phyloP scores from a whole-genome alignment of 2,113 vertebrate genomes.

The Channa maculata region DNA sequence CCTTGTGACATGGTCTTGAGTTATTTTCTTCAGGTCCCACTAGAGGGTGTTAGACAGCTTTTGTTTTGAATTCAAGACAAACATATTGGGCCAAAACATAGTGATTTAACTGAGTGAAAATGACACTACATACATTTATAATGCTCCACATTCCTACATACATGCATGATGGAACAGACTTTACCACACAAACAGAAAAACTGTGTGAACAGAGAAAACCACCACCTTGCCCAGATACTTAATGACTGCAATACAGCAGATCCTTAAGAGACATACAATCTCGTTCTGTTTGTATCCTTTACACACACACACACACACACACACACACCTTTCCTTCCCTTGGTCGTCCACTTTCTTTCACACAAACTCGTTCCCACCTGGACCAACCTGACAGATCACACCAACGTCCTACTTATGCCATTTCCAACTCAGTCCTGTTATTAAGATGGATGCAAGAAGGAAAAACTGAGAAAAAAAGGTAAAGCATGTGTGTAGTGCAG shows the following conservation, averaged over 20 bases:
- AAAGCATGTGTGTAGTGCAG: conserved; percentile 2
- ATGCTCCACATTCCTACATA: too few species aligned
- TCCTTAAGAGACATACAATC: conserved; percentile 13
- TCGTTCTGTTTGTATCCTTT: conserved; percentile 6
- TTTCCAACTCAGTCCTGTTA: conserved; percentile 28
- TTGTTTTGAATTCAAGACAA: background rate
- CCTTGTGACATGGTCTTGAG: background rate
- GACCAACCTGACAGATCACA: conserved; percentile 34
- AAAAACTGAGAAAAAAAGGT: conserved; percentile 2
- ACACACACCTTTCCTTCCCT: background rate
- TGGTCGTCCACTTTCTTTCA: background rate
- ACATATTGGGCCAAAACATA: background rate
- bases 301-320: background rate
- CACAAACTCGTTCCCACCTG: conserved; percentile 21
- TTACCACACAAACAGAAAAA: background rate
- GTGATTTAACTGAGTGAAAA: conserved; percentile 2
- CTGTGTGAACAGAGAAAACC: conserved; percentile 6
- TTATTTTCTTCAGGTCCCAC: conserved; percentile 29
- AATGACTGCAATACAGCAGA: conserved; percentile 17
- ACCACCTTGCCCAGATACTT: conserved; percentile 2
- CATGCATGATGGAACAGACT: too few species aligned
- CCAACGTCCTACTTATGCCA: conserved; percentile 55
- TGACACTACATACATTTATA: background rate
- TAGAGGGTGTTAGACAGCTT: conserved; percentile 54
- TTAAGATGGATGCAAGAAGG: conserved; percentile 28